A percentile compares a stretch with the other conserved stretches of the same genome.
Evolutionary conservation across 1,140 invertebrate genomes (phyloP).

Genomic region (Megalonaias nervosa): DNA sequence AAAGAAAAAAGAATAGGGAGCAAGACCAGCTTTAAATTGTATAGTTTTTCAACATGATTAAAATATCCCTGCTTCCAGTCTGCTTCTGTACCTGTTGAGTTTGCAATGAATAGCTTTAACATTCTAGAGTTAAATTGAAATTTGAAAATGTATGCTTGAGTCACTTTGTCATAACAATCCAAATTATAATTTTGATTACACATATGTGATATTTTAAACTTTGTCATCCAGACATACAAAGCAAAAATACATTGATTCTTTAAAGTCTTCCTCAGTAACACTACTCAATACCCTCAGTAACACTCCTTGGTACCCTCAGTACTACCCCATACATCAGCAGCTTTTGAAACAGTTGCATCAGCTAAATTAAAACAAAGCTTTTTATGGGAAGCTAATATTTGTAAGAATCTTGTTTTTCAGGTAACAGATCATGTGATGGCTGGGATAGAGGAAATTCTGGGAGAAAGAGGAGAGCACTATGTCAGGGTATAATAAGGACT

Average conservation of each 20-base stretch:
- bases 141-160: too few species aligned
- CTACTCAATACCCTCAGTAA: background rate
- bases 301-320: background rate
- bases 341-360: background rate
- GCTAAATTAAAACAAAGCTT: background rate
- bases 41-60: background rate
- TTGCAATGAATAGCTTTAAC: too few species aligned
- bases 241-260: background rate
- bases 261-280: background rate
- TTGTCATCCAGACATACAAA: too few species aligned
- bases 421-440: constrained; percentile 98
- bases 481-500: constrained; percentile 78
- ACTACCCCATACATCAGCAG: background rate
- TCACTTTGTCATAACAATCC: too few species aligned
- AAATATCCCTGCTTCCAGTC: too few species aligned
- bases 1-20: constrained; percentile 26
- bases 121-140: too few species aligned
- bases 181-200: too few species aligned
- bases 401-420: constrained; percentile 8
- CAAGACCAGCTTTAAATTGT: constrained; percentile 3
- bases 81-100: too few species aligned
- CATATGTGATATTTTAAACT: too few species aligned
- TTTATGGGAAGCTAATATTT: background rate
- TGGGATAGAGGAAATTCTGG: constrained; percentile 94
- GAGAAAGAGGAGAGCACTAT: constrained; percentile 94